phyloP scores from a whole-genome alignment of 2,888 invertebrate species.

The Agriopis marginaria region DNA sequence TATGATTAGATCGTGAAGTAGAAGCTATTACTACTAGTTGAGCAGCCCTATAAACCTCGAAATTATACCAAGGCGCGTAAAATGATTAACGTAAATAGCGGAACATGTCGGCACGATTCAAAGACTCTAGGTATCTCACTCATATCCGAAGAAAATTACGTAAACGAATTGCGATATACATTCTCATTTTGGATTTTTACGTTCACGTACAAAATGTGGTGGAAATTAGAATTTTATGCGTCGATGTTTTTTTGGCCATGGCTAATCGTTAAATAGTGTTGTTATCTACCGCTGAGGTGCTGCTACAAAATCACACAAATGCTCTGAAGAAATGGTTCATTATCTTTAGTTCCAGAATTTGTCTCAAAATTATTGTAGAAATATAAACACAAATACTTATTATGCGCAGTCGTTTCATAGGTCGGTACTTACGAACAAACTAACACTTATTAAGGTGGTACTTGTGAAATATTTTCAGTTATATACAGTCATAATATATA shows the following conservation, averaged over 20 bases:
- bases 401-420: neutral
- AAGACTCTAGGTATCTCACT: neutral
- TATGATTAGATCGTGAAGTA: neutral
- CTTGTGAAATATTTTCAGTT: neutral
- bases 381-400: slow-evolving; percentile 6
- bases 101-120: slow-evolving; percentile 18
- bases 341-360: neutral
- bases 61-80: slow-evolving; percentile 3
- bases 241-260: neutral
- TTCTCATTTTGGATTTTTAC: slow-evolving; percentile 15
- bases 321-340: neutral
- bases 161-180: slow-evolving; percentile 25
- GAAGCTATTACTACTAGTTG: neutral
- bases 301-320: neutral
- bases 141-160: slow-evolving; percentile 24
- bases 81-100: slow-evolving; percentile 6
- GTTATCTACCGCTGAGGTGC: neutral
- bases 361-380: neutral
- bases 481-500: neutral
- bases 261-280: slow-evolving; percentile 2
- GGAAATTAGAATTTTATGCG: slow-evolving; percentile 13
- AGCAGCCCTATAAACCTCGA: slow-evolving; percentile 17
- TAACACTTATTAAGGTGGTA: neutral
- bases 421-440: neutral
- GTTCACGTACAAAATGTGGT: slow-evolving; percentile 15